These are phyloP conservation scores for Plecturocebus donacophilus DNA, from an alignment of 2,113 vertebrate genomes.

Conservation along the genomic window DNA sequence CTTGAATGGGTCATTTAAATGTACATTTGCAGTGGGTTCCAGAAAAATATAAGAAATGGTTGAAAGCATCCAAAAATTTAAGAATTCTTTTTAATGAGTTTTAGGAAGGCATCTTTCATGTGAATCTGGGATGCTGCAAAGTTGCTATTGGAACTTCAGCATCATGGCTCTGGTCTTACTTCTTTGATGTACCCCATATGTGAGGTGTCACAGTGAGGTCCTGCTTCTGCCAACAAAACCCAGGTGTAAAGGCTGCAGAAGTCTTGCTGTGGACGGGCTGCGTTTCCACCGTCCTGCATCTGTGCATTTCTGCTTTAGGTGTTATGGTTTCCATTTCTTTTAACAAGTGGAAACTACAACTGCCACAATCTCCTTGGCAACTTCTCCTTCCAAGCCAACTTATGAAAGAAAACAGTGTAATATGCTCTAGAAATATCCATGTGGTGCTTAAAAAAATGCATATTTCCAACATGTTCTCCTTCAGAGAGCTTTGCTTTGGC, in stretches of 20 bases:
- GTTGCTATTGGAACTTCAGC: not conserved
- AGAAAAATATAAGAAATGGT: not conserved
- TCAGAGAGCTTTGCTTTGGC: not conserved
- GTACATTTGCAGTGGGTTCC: not conserved
- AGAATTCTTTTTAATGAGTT: not conserved
- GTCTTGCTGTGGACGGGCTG: not conserved
- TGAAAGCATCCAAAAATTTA: not conserved
- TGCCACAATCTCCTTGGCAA: not conserved
- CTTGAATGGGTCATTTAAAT: not conserved
- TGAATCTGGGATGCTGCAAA: not conserved
- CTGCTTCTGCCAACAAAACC: not conserved
- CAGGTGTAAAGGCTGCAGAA: not conserved
- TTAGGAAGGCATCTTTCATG: not conserved
- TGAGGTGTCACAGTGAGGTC: too few relatives aligned
- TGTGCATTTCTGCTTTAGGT: not conserved
- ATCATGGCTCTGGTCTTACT: not conserved
- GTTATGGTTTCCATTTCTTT: not conserved
- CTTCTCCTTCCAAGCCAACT: conserved; percentile 4
- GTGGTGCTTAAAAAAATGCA: conserved; percentile 32
- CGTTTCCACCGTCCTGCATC: fast-evolving
- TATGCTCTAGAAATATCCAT: conserved; percentile 56
- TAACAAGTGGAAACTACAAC: conserved; percentile 49
- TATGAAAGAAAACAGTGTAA: conserved; percentile 22
- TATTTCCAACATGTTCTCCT: conserved; percentile 20
- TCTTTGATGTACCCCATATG: fast-evolving